Evolutionary conservation across 2,113 vertebrate species (phyloP).

Genomic region (Zingel zingel): DNA sequence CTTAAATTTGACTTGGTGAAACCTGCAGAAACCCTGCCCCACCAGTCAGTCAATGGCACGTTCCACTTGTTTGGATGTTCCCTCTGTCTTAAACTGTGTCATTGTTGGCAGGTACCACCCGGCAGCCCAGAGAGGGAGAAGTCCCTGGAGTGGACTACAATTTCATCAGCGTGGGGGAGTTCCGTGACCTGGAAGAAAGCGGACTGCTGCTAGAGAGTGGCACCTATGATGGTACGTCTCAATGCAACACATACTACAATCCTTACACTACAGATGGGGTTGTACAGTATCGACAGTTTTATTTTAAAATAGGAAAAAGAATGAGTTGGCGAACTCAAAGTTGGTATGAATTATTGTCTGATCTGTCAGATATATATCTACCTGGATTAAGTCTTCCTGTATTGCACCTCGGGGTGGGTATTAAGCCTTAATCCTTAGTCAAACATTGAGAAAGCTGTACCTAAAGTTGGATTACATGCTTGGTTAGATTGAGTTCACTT

Average conservation of each 20-base stretch:
- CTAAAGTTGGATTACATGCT: too few species aligned
- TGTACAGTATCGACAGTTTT: not conserved
- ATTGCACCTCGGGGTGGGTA: too few species aligned
- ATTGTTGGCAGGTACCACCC: constrained; percentile 91
- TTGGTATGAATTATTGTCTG: too few species aligned
- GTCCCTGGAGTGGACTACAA: constrained; percentile 99
- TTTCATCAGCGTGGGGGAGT: constrained; percentile 97
- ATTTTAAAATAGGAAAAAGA: too few species aligned
- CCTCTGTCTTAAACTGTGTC: constrained; percentile 47
- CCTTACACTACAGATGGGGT: not conserved
- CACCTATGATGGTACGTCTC: constrained; percentile 94
- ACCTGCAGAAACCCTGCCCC: too few species aligned
- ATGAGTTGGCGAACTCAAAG: too few species aligned
- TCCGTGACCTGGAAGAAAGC: constrained; percentile 95
- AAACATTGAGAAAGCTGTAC: not conserved
- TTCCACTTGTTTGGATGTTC: constrained; percentile 21
- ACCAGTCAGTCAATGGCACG: not conserved
- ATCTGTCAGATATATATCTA: too few species aligned
- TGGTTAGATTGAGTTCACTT: not conserved
- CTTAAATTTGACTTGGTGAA: too few species aligned
- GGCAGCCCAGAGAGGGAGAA: constrained; percentile 96
- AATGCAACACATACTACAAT: not conserved
- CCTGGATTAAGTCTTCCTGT: too few species aligned
- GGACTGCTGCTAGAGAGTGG: constrained; percentile 97
- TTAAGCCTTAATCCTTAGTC: too few species aligned